Base-by-base conservation (phyloP, 1,140 invertebrate genomes). In the Drosophila eugracilis region DNA sequence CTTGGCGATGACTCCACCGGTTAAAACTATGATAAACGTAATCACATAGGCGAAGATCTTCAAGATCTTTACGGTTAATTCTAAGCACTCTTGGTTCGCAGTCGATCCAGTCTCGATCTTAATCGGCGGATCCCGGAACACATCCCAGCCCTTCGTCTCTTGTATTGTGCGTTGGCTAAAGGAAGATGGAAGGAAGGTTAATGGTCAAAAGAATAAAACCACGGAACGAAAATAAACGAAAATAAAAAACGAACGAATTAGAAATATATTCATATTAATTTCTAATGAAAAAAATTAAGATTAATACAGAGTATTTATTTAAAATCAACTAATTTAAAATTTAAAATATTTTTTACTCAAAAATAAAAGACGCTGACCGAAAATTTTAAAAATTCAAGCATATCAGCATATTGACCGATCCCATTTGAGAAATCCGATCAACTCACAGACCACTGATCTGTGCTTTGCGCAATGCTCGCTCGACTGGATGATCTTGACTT, bases 131-230 rank as follows among this genome's bases (percentile, higher is more conserved):
- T 97, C 95, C 88, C 97, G 93, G 93, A 98, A 98, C 12, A 98
- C 97, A 93, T 98, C 97, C 97, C 97, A 98, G 94, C 96, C 96
- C 95, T 98, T 98, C 58, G 96, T 97, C 91, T 98, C 97, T 84
- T 94, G 94, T 66, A 97, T 94, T 39, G 96, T 97, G 74, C 96
- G 93, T 92, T 96, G 96, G 88, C 96, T 97, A 93, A n/a, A 71
- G 67, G 93, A n/a, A 71, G 67, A 4, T 37, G 3, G 7, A 0
- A 4, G 9, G 19, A 14, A 6, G 10, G 3, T 30, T 12, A 0
- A 32, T n/a, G n/a, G n/a, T n/a, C n/a, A n/a, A n/a, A n/a, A n/a
- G n/a, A n/a, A n/a, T n/a, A n/a, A n/a, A n/a, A n/a, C n/a, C n/a
- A n/a, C n/a, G n/a, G n/a, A n/a, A n/a, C n/a, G n/a, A n/a, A n/a